These are phyloP conservation scores for Periophthalmodon schlosseri DNA, from an alignment of 2,113 vertebrate genomes.

Conservation along the genomic window DNA sequence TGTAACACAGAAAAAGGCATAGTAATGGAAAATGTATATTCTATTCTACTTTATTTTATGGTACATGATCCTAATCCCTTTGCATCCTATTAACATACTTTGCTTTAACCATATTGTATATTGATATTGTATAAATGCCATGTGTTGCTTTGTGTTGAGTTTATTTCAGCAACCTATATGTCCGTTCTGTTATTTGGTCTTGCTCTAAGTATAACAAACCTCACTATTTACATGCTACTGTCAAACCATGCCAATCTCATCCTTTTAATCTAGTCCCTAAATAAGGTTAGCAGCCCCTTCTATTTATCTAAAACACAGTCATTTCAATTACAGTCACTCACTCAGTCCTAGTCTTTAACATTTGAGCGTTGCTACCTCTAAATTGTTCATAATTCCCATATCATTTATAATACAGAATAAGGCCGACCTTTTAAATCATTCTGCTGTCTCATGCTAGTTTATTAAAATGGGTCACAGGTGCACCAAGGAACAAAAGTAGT, in stretches of 20 bases:
- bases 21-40: no score
- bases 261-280: background rate
- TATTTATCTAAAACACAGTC: background rate
- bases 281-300: background rate
- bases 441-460: background rate
- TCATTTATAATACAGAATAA: background rate
- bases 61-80: no score
- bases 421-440: background rate
- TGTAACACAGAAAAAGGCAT: background rate
- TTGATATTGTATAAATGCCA: no score
- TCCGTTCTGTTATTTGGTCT: no score
- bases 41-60: no score
- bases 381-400: background rate
- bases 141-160: no score
- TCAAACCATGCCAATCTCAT: no score
- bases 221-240: background rate
- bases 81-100: no score
- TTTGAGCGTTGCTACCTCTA: background rate
- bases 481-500: background rate
- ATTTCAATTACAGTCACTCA: background rate
- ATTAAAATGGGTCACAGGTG: conserved; percentile 4
- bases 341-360: background rate
- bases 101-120: no score
- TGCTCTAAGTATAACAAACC: background rate
- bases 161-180: no score